Percentiles rank a stretch among this genome's conserved stretches.
Conservation (phyloP, 2,113 vertebrate genomes). For the Ceyx melanurus region DNA sequence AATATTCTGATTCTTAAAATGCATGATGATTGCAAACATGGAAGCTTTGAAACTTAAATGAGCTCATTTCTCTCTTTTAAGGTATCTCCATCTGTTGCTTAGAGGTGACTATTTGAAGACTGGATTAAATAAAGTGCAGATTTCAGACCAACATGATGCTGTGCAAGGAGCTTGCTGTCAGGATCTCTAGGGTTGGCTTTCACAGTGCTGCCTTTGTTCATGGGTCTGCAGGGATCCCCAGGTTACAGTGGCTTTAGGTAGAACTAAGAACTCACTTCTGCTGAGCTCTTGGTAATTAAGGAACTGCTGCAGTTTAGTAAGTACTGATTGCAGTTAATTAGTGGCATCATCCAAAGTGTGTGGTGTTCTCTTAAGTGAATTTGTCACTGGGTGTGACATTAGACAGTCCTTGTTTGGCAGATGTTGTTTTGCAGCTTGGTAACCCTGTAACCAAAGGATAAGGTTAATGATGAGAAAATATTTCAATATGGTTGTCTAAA, state of each 20-base stretch:
- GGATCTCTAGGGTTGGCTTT: conserved; percentile 69
- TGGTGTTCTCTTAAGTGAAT: not conserved
- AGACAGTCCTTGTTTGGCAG: not conserved
- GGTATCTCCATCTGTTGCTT: not conserved
- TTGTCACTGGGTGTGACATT: not conserved
- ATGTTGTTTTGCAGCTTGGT: not conserved
- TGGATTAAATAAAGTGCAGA: conserved; percentile 55
- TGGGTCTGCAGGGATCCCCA: conserved; percentile 81
- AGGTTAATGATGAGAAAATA: not conserved
- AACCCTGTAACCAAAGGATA: not conserved
- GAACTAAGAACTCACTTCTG: not conserved
- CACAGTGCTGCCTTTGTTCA: conserved; percentile 85
- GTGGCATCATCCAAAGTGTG: not conserved
- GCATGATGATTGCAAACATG: not conserved
- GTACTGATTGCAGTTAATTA: not conserved
- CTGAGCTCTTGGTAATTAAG: not conserved
- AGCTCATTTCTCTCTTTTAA: not conserved
- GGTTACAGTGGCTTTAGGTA: conserved; percentile 78
- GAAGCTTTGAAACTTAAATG: not conserved
- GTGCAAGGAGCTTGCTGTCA: conserved; percentile 70
- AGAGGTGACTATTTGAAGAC: conserved; percentile 4
- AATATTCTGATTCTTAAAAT: not conserved
- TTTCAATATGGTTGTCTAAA: not conserved
- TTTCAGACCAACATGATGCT: conserved; percentile 72
- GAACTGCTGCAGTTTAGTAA: not conserved